Evolutionary conservation across 2,797 vertebrate genomes (phyloP).

Genomic region (Aythya fuligula): DNA sequence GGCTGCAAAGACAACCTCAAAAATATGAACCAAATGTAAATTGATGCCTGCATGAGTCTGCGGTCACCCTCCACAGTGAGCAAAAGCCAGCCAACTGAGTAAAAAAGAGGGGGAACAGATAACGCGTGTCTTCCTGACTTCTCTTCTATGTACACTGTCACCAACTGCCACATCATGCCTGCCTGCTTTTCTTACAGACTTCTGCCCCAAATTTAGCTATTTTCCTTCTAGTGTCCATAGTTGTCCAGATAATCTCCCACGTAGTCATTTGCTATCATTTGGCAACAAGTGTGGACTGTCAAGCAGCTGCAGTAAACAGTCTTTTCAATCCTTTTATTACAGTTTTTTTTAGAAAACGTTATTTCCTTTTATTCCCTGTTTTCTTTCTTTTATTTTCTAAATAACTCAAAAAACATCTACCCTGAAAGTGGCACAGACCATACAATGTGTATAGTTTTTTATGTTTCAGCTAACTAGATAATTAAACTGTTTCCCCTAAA

Average conservation of each 20-base stretch:
- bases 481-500: not conserved
- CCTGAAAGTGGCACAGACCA: not conserved
- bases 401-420: not conserved
- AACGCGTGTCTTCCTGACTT: not conserved
- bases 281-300: not conserved
- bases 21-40: slow-evolving; percentile 51
- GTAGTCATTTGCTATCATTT: not conserved
- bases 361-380: not conserved
- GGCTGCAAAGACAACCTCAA: slow-evolving; percentile 33
- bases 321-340: not conserved
- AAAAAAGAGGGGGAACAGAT: not conserved
- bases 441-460: too few relatives aligned
- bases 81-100: not conserved
- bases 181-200: not conserved
- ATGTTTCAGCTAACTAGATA: not conserved
- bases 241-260: not conserved
- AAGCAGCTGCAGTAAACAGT: not conserved
- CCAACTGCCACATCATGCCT: not conserved
- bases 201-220: not conserved
- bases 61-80: not conserved
- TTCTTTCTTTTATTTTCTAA: not conserved
- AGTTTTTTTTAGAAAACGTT: not conserved
- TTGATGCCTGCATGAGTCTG: slow-evolving; percentile 3
- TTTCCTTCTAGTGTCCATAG: not conserved
- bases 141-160: not conserved